phyloP scores from a whole-genome alignment of 53 echinoderm and acorn worm genomes.

The Echinometra lucunter region DNA sequence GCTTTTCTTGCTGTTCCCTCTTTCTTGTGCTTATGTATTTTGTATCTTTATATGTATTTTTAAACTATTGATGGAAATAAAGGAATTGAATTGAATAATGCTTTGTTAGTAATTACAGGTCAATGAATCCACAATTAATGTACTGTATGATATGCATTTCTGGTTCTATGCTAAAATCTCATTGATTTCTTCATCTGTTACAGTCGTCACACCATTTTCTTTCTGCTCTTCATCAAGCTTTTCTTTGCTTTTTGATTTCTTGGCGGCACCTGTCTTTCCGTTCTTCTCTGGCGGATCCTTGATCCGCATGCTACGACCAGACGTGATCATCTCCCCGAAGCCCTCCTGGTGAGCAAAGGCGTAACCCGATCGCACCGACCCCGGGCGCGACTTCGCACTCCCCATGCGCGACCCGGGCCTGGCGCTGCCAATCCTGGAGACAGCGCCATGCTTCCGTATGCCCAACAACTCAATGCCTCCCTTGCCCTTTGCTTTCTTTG shows the following conservation, averaged over 20 bases:
- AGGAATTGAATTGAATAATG: too few species aligned
- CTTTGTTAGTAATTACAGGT: background rate
- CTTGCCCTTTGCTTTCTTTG: conserved; percentile 65
- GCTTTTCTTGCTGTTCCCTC: too few species aligned
- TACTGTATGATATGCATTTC: background rate
- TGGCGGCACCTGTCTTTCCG: conserved; percentile 27
- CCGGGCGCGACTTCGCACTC: conserved; percentile 78
- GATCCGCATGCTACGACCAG: conserved; percentile 82
- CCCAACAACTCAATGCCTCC: conserved; percentile 77
- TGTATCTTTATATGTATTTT: too few species aligned
- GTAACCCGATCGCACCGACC: conserved; percentile 90
- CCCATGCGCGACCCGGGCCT: conserved; percentile 73
- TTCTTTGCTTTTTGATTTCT: conserved; percentile 62
- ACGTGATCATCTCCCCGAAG: conserved; percentile 95
- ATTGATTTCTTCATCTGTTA: conserved; percentile 6
- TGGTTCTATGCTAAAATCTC: conserved; percentile 24
- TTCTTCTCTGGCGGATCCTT: conserved; percentile 57
- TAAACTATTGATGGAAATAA: too few species aligned
- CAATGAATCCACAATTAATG: background rate
- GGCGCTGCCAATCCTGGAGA: conserved; percentile 61
- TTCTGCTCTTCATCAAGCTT: conserved; percentile 61
- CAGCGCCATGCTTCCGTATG: background rate
- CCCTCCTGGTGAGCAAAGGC: conserved; percentile 97
- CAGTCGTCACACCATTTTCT: conserved; percentile 12
- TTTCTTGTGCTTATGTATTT: too few species aligned